Conservation (phyloP, 2,888 invertebrate genomes). For the Chironomus riparius region DNA sequence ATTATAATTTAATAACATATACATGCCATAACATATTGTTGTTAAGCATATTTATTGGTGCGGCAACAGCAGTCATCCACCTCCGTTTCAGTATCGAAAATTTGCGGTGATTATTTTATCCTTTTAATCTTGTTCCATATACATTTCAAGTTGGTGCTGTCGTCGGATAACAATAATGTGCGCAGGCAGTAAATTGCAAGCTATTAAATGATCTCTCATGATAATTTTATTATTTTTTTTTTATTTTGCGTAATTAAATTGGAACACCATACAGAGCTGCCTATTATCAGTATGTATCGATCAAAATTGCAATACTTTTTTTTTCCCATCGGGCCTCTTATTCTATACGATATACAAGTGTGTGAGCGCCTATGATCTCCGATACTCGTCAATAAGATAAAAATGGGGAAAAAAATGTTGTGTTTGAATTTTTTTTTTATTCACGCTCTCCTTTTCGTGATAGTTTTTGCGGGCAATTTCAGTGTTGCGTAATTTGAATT, state of each 20-base stretch:
- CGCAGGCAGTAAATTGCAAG: not conserved
- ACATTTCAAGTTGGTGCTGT: not conserved
- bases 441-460: not conserved
- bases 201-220: not conserved
- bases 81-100: not conserved
- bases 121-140: not conserved
- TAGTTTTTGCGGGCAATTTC: not conserved
- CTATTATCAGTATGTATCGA: not conserved
- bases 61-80: not conserved
- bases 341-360: not conserved
- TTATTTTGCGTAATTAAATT: constrained; percentile 12
- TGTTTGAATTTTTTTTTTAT: not conserved
- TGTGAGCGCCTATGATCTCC: no score
- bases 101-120: not conserved
- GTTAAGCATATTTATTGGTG: no score
- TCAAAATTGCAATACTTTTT: not conserved
- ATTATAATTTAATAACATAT: constrained; percentile 9
- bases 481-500: not conserved
- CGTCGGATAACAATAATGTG: not conserved
- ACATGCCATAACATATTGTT: no score
- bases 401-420: no score
- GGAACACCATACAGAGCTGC: not conserved
- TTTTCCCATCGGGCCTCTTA: not conserved
- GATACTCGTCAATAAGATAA: no score
- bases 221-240: not conserved